Evolutionary conservation across 1,140 invertebrate genomes (phyloP).

Genomic region (Ceratosolen fusciceps): DNA sequence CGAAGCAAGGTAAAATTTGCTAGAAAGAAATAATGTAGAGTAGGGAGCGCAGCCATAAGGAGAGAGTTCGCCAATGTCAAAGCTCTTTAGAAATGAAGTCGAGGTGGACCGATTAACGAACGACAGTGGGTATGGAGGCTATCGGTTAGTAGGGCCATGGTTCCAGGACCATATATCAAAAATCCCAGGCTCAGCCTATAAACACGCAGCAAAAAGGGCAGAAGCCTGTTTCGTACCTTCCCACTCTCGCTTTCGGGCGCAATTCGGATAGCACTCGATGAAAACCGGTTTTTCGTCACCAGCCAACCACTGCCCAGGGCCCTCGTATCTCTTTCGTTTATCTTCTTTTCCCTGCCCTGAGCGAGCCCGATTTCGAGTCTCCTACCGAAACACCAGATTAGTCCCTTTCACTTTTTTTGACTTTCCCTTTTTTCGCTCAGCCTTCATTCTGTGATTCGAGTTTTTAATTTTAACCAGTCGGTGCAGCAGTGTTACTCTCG

Average conservation of each 20-base stretch:
- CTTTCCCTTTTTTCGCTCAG: background rate
- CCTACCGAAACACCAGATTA: conserved; percentile 68
- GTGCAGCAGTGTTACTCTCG: no score
- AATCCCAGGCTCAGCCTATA: no score
- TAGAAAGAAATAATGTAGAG: background rate
- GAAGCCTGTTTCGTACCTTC: no score
- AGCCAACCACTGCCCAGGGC: background rate
- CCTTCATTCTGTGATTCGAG: no score
- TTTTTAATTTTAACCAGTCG: no score
- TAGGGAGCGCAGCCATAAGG: background rate
- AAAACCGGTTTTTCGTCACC: background rate
- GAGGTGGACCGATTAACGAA: no score
- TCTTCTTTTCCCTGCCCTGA: conserved; percentile 60
- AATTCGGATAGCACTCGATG: background rate
- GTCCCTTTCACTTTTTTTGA: conserved; percentile 52
- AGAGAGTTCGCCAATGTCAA: background rate
- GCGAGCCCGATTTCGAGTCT: conserved; percentile 58
- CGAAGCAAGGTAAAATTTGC: background rate
- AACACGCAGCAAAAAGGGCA: no score
- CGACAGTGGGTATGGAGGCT: conserved; percentile 24
- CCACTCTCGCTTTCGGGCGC: conserved; percentile 25
- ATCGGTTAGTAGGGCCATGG: conserved; percentile 12
- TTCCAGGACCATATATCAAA: no score
- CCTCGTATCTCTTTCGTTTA: background rate
- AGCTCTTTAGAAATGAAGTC: no score